Base-by-base conservation (phyloP, 2,797 vertebrate genomes). In the Gobionotothen gibberifrons region DNA sequence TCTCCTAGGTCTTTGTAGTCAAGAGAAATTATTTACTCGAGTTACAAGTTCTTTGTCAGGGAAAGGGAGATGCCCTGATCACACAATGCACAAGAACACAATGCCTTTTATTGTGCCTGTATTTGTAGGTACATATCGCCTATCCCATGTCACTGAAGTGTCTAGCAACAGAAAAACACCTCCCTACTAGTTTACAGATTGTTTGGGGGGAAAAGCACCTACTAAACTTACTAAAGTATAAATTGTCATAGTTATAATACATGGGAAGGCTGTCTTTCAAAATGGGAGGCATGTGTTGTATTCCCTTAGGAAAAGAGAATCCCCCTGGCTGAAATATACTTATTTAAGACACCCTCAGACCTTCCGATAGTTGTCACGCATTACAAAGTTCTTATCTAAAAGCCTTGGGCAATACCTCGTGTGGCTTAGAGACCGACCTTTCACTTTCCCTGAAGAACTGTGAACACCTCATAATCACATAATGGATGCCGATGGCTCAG, bases 391-490 rank as follows among this genome's bases (percentile, higher is more conserved):
- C 64, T 51, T 43, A 22, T 54, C 57, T 71, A 17, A 47, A 57
- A 59, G 76, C 85, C 49, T 74, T 19, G 42, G 70, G 71, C 70
- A 17, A 10, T 77, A 74, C 64, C 75, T 75, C 67, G 64, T 67
- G 65, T 5, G 26, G 66, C 67, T 68, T 16, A 3, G 53, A 80
- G 83, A 76, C 67, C 14, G 58, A 65, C 74, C 72, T 8, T 2
- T 12, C 6, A 12, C 63, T 73, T 32, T 70, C 82, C 82, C 70
- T 5, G 44, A 81, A 82, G 74, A 85, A 64, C 53, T 40, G 65
- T 59, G 72, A 86, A 84, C 73, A 49, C 59, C 81, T 61, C 68
- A 74, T 83, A 85, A 85, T 89, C 81, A 78, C 83, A 78, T 83
- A 87, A 89, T 82, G 73, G 55, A 79, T 61, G 72, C 83, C 43